Evolutionary conservation across 2,888 invertebrate species (phyloP).

Genomic region (Pachydiplax longipennis): DNA sequence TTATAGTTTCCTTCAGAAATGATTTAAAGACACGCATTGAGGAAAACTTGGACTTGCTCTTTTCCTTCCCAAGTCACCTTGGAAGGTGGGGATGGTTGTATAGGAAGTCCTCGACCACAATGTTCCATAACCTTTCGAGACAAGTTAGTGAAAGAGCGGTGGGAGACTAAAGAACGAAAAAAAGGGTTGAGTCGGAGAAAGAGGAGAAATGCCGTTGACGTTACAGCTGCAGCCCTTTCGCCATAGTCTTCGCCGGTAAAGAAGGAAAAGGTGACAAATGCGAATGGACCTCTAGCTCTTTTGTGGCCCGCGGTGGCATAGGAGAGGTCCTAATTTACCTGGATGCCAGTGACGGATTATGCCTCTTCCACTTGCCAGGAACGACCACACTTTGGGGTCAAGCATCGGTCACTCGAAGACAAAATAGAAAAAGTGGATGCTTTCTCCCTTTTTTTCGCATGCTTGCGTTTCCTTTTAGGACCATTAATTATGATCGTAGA

Average conservation of each 20-base stretch:
- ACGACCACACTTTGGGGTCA: slow-evolving; percentile 26
- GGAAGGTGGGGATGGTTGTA: not conserved
- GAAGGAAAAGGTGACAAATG: slow-evolving; percentile 23
- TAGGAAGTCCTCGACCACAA: not conserved
- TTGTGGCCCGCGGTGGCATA: not conserved
- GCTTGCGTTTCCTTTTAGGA: not conserved
- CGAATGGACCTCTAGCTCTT: not conserved
- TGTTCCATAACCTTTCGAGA: slow-evolving; percentile 8
- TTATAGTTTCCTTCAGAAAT: not conserved
- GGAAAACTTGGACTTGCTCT: not conserved
- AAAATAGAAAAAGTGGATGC: slow-evolving; percentile 22
- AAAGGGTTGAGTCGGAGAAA: not conserved
- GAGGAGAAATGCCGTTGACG: not conserved
- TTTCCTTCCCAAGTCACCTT: not conserved
- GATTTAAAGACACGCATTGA: not conserved
- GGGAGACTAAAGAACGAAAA: not conserved
- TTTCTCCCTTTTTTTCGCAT: not conserved
- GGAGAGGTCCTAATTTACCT: not conserved
- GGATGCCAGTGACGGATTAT: slow-evolving; percentile 18
- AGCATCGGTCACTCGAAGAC: slow-evolving; percentile 13
- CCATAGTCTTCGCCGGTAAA: not conserved
- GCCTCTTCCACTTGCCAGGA: slow-evolving; percentile 13
- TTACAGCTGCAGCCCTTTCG: not conserved
- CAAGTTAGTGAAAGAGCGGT: not conserved
- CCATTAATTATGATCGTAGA: not conserved